A percentile compares a stretch with the other conserved stretches of the same genome.
These are phyloP conservation scores for Empis livida DNA, from an alignment of 2,888 invertebrate species.

Conservation along the genomic window DNA sequence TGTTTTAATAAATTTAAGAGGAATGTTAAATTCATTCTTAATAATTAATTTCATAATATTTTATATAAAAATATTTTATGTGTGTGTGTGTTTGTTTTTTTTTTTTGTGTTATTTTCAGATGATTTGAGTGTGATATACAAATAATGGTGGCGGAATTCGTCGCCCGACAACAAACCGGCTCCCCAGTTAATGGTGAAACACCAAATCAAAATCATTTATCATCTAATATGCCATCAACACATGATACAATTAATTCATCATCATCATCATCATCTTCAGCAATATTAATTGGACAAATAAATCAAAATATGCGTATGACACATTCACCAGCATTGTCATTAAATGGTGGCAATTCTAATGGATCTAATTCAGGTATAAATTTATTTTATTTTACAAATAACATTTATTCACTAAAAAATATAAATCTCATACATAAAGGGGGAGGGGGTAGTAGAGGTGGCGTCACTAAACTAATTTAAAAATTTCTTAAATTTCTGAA, in stretches of 20 bases:
- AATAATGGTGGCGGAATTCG: slow-evolving; percentile 81
- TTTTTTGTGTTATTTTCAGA: slow-evolving; percentile 8
- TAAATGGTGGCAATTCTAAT: slow-evolving; percentile 28
- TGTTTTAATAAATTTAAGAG: no score
- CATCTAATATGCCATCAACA: slow-evolving; percentile 33
- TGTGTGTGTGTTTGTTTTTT: no score
- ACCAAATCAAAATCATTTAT: slow-evolving; percentile 33
- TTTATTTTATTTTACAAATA: neutral
- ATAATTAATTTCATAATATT: no score
- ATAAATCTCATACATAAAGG: no score
- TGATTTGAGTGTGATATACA: slow-evolving; percentile 36
- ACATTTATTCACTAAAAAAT: no score
- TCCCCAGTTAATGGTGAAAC: slow-evolving; percentile 57
- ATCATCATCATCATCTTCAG: slow-evolving; percentile 11
- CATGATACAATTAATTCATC: slow-evolving; percentile 15
- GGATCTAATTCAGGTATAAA: slow-evolving; percentile 23
- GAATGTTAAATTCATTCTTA: no score
- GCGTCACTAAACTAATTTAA: no score
- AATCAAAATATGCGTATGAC: slow-evolving; percentile 16
- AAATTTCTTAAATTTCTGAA: no score
- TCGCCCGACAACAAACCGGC: slow-evolving; percentile 60
- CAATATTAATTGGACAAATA: neutral
- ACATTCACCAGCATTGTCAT: slow-evolving; percentile 38
- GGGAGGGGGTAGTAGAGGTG: no score
- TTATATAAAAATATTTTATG: no score